phyloP scores from a whole-genome alignment of 2,888 invertebrate species.

The Crioceris asparagi region DNA sequence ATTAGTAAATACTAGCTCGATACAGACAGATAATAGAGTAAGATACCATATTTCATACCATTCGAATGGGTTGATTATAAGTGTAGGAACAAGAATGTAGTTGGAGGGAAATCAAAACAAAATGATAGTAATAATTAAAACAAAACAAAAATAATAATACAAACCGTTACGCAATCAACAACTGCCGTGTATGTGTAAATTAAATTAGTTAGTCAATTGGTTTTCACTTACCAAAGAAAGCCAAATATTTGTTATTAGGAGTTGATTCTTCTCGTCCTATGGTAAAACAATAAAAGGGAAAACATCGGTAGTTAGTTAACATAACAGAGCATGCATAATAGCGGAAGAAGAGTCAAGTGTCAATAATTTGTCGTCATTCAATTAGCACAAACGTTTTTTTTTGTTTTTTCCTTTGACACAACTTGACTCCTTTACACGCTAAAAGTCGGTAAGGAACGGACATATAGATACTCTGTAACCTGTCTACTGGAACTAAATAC shows the following conservation, averaged over 20 bases:
- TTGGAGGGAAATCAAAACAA: too few species aligned
- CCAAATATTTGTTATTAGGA: constrained; percentile 91
- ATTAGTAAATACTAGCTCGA: constrained; percentile 26
- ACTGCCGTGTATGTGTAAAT: constrained; percentile 39
- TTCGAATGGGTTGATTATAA: constrained; percentile 22
- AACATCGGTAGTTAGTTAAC: constrained; percentile 45
- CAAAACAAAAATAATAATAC: too few species aligned
- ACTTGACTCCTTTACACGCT: too few species aligned
- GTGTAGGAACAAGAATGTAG: not conserved
- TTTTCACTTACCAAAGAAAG: constrained; percentile 84
- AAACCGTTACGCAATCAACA: too few species aligned
- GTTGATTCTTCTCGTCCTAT: constrained; percentile 94
- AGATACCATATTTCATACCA: constrained; percentile 26
- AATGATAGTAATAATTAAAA: too few species aligned
- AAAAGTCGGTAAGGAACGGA: too few species aligned
- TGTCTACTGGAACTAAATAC: too few species aligned
- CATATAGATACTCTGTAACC: too few species aligned
- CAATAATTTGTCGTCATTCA: too few species aligned
- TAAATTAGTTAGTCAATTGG: constrained; percentile 38
- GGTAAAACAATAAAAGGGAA: constrained; percentile 63
- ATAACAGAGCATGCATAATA: constrained; percentile 39
- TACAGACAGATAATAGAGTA: constrained; percentile 22
- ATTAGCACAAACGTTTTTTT: too few species aligned
- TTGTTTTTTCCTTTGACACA: too few species aligned
- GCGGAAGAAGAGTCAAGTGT: too few species aligned